These are phyloP conservation scores for Poeciliopsis turrubarensis DNA, from an alignment of 2,113 vertebrate species.

Conservation along the genomic window DNA sequence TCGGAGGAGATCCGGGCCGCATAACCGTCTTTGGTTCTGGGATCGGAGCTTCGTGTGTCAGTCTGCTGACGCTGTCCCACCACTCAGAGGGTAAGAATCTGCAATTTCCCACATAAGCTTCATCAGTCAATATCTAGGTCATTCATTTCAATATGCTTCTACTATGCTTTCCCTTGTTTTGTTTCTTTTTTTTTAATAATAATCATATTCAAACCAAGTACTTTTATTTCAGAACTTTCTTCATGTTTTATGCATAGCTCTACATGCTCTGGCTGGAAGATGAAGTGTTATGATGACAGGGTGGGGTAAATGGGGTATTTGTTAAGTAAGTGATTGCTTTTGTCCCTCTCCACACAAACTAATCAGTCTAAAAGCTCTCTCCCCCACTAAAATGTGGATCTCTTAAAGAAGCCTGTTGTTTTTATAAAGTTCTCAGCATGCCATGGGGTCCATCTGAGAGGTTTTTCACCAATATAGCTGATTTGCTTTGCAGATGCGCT, in stretches of 20 bases:
- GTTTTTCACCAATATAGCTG: slow-evolving; percentile 16
- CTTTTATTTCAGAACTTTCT: slow-evolving; percentile 3
- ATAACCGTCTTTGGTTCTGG: slow-evolving; percentile 96
- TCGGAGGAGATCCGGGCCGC: slow-evolving; percentile 92
- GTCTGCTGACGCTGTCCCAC: slow-evolving; percentile 93
- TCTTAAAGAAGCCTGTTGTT: slow-evolving; percentile 50
- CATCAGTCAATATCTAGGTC: not conserved
- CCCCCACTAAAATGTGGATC: slow-evolving; percentile 58
- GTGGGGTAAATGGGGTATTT: slow-evolving; percentile 47
- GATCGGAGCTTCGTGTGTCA: slow-evolving; percentile 85
- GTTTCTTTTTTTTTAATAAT: no score
- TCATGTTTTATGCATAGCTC: slow-evolving; percentile 37
- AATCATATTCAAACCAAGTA: no score
- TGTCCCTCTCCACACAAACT: slow-evolving; percentile 61
- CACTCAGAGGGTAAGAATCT: slow-evolving; percentile 93
- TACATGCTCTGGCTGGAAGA: slow-evolving; percentile 48
- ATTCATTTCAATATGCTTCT: no score
- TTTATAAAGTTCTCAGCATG: slow-evolving; percentile 54
- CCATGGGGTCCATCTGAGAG: slow-evolving; percentile 39
- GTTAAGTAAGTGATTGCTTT: slow-evolving; percentile 71
- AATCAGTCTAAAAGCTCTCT: slow-evolving; percentile 73
- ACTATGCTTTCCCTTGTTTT: no score
- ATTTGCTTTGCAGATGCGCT: slow-evolving; percentile 11
- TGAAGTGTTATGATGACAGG: slow-evolving; percentile 59
- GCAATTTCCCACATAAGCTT: not conserved